Evolutionary conservation across 2,113 vertebrate species (phyloP), one percentile per base, ranked within the genome.

Genomic region (Sprattus sprattus): DNA sequence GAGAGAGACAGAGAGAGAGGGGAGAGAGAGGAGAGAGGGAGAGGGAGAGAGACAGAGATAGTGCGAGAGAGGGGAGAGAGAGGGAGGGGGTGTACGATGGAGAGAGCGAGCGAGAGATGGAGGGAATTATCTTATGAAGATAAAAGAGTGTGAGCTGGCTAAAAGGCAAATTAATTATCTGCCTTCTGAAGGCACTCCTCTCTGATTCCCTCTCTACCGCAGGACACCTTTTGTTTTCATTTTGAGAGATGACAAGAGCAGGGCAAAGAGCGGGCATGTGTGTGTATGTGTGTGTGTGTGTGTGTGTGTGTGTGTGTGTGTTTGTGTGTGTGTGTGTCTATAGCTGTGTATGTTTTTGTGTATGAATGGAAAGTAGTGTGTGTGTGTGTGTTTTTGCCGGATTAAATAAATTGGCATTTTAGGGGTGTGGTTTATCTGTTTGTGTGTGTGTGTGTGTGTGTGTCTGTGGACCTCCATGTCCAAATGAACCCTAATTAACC

Each of bases 131-230:
- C 90, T 90, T 86, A 94, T 94, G 92, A 94, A 93, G 90, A 9
- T 92, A 93, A 94, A 90, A 87, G 92, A 93, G 89, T 90, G 90
- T 91, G 91, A 88, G 90, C 88, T 91, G 18, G 92, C 91, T 93
- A 94, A 95, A 91, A 93, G 93, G 93, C 91, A 93, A 95, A 94
- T 95, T 94, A 93, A 94, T 92, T 93, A 93, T 93, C 1, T 91
- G 92, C 90, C 87, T 91, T 92, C 94, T 92, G 93, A 94, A 89
- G 87, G 85, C 89, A 83, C 85, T 81, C 82, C 82, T 85, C 90
- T 90, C 90, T 88, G 89, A 91, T 92, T 89, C 90, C 87, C 86
- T 88, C 82, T 82, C 64, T 8, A 28, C 83, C 82, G 85, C 89
- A 87, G 89, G 85, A 89, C 83, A 86, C 88, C 86, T 91, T 92